A percentile compares a stretch with the other conserved stretches of the same genome.
Evolutionary conservation across 2,113 vertebrate genomes (phyloP).

Genomic region (Pangasianodon gigas): DNA sequence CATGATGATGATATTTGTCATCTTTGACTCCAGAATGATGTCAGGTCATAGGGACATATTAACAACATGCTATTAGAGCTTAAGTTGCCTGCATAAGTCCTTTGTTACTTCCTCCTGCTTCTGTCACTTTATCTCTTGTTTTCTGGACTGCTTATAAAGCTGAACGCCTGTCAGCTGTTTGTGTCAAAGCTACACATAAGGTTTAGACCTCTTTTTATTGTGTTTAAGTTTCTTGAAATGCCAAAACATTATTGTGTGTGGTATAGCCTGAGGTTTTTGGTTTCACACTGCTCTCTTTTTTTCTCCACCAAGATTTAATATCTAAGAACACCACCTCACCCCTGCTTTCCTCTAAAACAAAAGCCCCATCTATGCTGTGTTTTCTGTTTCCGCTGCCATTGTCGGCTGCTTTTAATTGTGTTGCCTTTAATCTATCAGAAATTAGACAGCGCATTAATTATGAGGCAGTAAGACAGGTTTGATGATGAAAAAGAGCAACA

Average conservation of each 20-base stretch:
- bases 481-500: conserved; percentile 52
- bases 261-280: neutral
- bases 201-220: neutral
- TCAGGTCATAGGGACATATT: neutral
- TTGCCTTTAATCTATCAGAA: conserved; percentile 69
- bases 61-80: neutral
- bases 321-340: conserved; percentile 19
- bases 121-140: neutral
- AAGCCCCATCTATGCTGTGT: conserved; percentile 48
- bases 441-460: conserved; percentile 63
- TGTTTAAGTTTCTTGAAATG: conserved; percentile 6
- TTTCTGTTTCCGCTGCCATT: conserved; percentile 31
- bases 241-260: neutral
- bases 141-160: neutral
- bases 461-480: conserved; percentile 52
- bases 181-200: neutral
- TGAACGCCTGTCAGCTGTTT: neutral
- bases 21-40: neutral
- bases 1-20: neutral
- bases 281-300: neutral
- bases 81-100: neutral
- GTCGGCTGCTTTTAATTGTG: conserved; percentile 55
- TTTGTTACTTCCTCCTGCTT: neutral
- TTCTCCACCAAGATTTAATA: neutral
- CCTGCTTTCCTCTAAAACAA: conserved; percentile 13